Conservation (phyloP, 2,113 vertebrate species). For the Perca flavescens region DNA sequence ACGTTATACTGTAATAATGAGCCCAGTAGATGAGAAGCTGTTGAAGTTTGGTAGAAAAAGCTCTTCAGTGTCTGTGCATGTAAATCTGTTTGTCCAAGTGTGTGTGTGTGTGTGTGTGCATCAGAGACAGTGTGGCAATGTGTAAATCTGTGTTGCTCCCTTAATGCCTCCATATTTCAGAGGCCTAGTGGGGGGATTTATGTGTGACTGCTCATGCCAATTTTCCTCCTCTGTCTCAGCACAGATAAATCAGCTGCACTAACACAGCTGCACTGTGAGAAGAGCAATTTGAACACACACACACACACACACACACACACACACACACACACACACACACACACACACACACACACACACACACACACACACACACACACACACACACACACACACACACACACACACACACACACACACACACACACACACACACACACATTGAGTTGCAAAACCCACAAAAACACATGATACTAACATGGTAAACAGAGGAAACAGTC, state of each 20-base stretch:
- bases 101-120: slow-evolving; percentile 40
- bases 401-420: slow-evolving; percentile 14
- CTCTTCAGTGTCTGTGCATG: slow-evolving; percentile 51
- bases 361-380: slow-evolving; percentile 14
- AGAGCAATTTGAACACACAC: slow-evolving; percentile 32
- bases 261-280: slow-evolving; percentile 74
- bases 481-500: slow-evolving; percentile 40
- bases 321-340: slow-evolving; percentile 13
- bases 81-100: slow-evolving; percentile 38
- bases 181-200: slow-evolving; percentile 79
- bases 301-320: slow-evolving; percentile 19
- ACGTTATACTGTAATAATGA: slow-evolving; percentile 36
- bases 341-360: slow-evolving; percentile 31
- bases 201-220: slow-evolving; percentile 79
- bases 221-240: slow-evolving; percentile 76
- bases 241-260: slow-evolving; percentile 79
- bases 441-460: slow-evolving; percentile 53
- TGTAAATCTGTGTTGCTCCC: slow-evolving; percentile 80
- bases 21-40: slow-evolving; percentile 34
- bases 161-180: slow-evolving; percentile 83
- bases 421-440: slow-evolving; percentile 27
- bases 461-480: slow-evolving; percentile 47
- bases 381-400: slow-evolving; percentile 17
- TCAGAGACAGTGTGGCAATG: slow-evolving; percentile 69
- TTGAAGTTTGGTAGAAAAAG: slow-evolving; percentile 51